Evolutionary conservation across 2,113 vertebrate species (phyloP).

Genomic region (Edolisoma coerulescens): DNA sequence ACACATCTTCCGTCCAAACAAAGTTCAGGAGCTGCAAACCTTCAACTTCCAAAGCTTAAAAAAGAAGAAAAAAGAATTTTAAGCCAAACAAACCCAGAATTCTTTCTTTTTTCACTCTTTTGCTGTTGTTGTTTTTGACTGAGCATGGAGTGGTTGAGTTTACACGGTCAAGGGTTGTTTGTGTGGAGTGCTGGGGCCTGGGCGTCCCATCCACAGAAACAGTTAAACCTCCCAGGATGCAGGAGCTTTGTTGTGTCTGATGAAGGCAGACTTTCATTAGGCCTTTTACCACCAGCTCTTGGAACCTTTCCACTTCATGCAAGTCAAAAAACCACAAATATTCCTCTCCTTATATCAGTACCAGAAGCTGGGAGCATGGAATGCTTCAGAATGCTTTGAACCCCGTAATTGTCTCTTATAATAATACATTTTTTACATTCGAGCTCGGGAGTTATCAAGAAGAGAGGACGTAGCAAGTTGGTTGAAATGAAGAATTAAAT

Average conservation of each 20-base stretch:
- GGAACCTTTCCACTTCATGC: conserved; percentile 86
- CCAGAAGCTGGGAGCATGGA: conserved; percentile 77
- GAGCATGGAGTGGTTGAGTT: conserved; percentile 4
- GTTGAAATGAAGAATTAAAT: conserved; percentile 76
- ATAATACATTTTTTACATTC: conserved; percentile 78
- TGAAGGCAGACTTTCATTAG: conserved; percentile 84
- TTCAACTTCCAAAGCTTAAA: not conserved
- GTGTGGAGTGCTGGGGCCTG: conserved; percentile 10
- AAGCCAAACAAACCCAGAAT: not conserved
- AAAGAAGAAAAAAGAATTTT: not conserved
- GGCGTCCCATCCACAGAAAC: conserved; percentile 42
- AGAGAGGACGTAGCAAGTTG: conserved; percentile 69
- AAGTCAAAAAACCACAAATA: conserved; percentile 83
- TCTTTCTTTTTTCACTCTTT: not conserved
- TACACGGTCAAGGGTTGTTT: conserved; percentile 29
- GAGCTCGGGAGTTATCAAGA: conserved; percentile 76
- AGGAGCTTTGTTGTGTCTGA: conserved; percentile 73
- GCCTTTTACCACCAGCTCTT: conserved; percentile 81
- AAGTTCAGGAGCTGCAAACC: not conserved
- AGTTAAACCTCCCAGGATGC: conserved; percentile 68
- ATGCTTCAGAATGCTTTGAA: conserved; percentile 77
- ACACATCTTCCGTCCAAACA: conserved; percentile 15
- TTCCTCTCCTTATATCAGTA: conserved; percentile 77
- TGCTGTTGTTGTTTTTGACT: conserved; percentile 46
- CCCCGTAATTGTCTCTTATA: conserved; percentile 78